Conservation (phyloP, 2,113 vertebrate genomes). For the Caloenas nicobarica region DNA sequence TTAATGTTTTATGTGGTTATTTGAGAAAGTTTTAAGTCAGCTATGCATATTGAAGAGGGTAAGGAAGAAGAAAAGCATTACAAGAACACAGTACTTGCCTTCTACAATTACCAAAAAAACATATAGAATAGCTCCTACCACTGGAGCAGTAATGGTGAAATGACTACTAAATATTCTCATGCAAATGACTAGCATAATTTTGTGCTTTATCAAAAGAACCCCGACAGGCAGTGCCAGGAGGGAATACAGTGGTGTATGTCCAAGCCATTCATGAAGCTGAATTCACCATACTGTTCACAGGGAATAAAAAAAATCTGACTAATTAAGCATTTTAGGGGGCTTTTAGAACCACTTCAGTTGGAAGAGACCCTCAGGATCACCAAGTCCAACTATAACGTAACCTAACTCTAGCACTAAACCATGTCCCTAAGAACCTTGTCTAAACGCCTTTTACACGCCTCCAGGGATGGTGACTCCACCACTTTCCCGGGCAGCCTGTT, state of each 20-base stretch:
- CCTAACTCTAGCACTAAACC: too few relatives aligned
- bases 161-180: not conserved
- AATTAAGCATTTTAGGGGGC: accelerated
- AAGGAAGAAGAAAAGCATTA: not conserved
- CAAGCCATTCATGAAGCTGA: not conserved
- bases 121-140: not conserved
- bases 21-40: not conserved
- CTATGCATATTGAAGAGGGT: accelerated
- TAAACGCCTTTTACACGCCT: too few relatives aligned
- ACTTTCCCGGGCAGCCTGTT: too few relatives aligned
- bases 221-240: not conserved
- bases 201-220: not conserved
- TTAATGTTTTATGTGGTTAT: not conserved
- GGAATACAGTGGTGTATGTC: not conserved
- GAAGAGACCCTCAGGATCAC: too few relatives aligned
- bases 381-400: too few relatives aligned
- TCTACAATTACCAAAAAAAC: not conserved
- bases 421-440: too few relatives aligned
- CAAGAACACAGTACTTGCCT: not conserved
- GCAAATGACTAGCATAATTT: not conserved
- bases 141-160: not conserved
- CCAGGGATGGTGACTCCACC: too few relatives aligned
- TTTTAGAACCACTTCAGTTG: not conserved
- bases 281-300: not conserved
- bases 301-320: not conserved